Base-by-base conservation (phyloP, 1,140 invertebrate species). In the Caerostris darwini region DNA sequence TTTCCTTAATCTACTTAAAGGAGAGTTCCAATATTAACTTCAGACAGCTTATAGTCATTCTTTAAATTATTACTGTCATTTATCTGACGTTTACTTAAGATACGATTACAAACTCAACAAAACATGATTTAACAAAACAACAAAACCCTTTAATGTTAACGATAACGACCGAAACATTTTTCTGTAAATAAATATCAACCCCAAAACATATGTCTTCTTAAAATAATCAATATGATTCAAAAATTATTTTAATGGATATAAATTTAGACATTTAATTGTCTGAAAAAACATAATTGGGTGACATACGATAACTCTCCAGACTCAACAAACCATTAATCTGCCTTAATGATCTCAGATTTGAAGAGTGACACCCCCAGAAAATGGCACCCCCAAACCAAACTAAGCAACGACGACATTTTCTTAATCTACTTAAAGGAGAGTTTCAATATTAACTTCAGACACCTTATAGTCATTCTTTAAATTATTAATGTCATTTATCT, bases 291-390 rank as follows among this genome's bases (percentile, higher is more conserved):
- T 77, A 77, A 77, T 77, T 77, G 34, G 71, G 12, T 53, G 71
- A 77, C 34, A 50, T 53, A 53, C 71, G 50, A 53, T 12, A 53
- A 8, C 50, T 77, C 50, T 12, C 14, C 5, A 53, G 50, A 77
- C 10, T 77, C 71, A 77, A 77, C 71, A 77, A 77, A 50, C 71
- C 71, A 77, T 77, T 50, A 19, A 77, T 77, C 69, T 34, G 61
- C 7, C 19, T 34, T 77, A 77, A 77, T 77, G 19, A 34, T 34
- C 3, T 12, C 19, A 6, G 34, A 77, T 34, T 77, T 12, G 69
- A 5, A 5, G 7, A 34, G 50, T 1, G 34, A 34, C 34, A 0
- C 0, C 34, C 34, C 34, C 34, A 34, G 2, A 34, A 2, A 34
- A 34, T 34, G 34, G 2, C 34, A 34, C 34, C 34, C n/a, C n/a